A percentile compares a stretch with the other conserved stretches of the same genome.
phyloP scores from a whole-genome alignment of 2,888 invertebrate genomes.

The Sesia bembeciformis region DNA sequence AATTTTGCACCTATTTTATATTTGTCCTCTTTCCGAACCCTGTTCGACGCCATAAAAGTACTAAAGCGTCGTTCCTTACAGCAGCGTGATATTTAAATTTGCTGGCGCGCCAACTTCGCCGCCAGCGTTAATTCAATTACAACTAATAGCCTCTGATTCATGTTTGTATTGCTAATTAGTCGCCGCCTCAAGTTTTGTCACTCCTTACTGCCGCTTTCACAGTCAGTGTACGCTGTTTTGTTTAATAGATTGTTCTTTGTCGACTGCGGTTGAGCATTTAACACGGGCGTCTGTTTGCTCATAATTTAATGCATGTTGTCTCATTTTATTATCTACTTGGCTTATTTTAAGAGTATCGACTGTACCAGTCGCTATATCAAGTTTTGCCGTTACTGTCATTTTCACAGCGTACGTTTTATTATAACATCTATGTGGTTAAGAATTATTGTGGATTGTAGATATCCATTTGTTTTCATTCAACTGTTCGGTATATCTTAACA shows the following conservation, averaged over 20 bases:
- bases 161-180: slow-evolving; percentile 75
- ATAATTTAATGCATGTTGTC: slow-evolving; percentile 45
- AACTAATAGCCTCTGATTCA: slow-evolving; percentile 74
- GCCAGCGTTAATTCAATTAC: slow-evolving; percentile 71
- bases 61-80: slow-evolving; percentile 44
- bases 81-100: slow-evolving; percentile 69
- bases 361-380: too few relatives aligned
- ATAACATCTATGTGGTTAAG: too few relatives aligned
- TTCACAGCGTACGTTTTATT: too few relatives aligned
- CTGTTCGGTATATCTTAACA: too few relatives aligned
- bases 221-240: slow-evolving; percentile 39
- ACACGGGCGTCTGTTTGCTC: slow-evolving; percentile 41
- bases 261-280: slow-evolving; percentile 38
- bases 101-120: slow-evolving; percentile 58
- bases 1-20: too few relatives aligned
- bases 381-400: too few relatives aligned
- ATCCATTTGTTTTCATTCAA: not conserved
- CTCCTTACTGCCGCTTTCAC: slow-evolving; percentile 51
- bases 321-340: slow-evolving; percentile 17
- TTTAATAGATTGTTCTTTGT: slow-evolving; percentile 58
- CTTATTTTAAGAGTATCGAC: not conserved
- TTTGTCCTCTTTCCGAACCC: too few relatives aligned
- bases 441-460: too few relatives aligned
- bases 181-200: slow-evolving; percentile 70
- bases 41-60: slow-evolving; percentile 15